These are phyloP conservation scores for Allygus modestus DNA, from an alignment of 2,888 invertebrate genomes.

Conservation along the genomic window DNA sequence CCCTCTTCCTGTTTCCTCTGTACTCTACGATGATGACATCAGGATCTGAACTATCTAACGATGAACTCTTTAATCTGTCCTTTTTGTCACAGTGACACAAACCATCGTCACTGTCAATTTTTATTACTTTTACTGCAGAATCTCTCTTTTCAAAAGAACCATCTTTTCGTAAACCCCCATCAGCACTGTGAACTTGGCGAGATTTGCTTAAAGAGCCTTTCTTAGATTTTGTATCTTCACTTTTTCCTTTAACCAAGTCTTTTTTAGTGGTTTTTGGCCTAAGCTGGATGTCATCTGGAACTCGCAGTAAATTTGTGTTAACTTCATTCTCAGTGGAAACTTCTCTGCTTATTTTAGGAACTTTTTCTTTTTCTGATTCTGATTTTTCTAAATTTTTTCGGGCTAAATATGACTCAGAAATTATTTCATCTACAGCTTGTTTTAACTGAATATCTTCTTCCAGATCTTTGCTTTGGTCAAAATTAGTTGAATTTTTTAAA, in stretches of 20 bases:
- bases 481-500: constrained; percentile 61
- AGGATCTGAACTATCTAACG: constrained; percentile 68
- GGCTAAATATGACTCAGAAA: constrained; percentile 13
- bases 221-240: constrained; percentile 68
- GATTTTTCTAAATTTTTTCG: constrained; percentile 7
- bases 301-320: constrained; percentile 41
- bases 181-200: constrained; percentile 69
- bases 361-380: constrained; percentile 53
- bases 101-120: constrained; percentile 70
- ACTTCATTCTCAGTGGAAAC: constrained; percentile 33
- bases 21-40: constrained; percentile 71
- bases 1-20: constrained; percentile 69
- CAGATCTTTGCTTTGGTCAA: constrained; percentile 21
- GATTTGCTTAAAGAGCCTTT: constrained; percentile 67
- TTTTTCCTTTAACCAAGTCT: constrained; percentile 67
- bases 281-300: constrained; percentile 42
- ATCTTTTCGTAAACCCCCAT: constrained; percentile 68
- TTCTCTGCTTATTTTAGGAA: constrained; percentile 21
- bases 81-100: constrained; percentile 68
- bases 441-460: constrained; percentile 52
- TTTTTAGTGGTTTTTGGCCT: constrained; percentile 64
- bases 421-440: constrained; percentile 42
- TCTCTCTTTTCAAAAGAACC: constrained; percentile 68
- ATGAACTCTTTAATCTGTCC: constrained; percentile 67
- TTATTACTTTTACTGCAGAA: constrained; percentile 70